phyloP scores from a whole-genome alignment of 2,113 vertebrate species.

The Oreocharis arfaki region DNA sequence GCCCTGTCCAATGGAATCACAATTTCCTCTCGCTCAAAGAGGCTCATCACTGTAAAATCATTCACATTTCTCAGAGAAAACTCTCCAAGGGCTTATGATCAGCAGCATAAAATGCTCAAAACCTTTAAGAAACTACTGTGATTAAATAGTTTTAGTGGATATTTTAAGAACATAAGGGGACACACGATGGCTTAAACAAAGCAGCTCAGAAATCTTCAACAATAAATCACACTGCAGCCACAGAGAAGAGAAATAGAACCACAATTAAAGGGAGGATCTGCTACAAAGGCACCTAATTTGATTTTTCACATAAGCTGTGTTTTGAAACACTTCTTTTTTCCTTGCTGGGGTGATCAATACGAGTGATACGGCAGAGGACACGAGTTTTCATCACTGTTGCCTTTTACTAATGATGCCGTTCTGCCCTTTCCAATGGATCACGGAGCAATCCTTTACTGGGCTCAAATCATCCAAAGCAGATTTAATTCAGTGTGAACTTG shows the following conservation, averaged over 20 bases:
- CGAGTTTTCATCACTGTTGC: neutral
- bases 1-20: neutral
- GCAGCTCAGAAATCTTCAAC: neutral
- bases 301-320: neutral
- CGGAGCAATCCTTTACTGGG: neutral
- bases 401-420: accelerated
- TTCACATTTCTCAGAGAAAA: neutral
- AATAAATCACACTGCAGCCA: neutral
- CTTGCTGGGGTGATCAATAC: neutral
- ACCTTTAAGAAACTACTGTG: neutral
- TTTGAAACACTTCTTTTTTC: neutral
- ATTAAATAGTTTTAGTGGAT: neutral
- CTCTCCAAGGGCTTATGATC: neutral
- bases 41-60: neutral
- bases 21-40: neutral
- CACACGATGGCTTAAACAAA: neutral
- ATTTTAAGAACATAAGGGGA: neutral
- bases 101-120: neutral
- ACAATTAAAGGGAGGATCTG: neutral
- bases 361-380: neutral
- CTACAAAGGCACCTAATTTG: neutral
- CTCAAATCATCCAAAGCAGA: neutral
- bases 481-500: neutral
- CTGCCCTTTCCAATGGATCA: neutral
- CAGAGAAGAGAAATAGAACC: neutral